Base-by-base conservation (phyloP, 2,797 vertebrate genomes). In the Spondyliosoma cantharus region DNA sequence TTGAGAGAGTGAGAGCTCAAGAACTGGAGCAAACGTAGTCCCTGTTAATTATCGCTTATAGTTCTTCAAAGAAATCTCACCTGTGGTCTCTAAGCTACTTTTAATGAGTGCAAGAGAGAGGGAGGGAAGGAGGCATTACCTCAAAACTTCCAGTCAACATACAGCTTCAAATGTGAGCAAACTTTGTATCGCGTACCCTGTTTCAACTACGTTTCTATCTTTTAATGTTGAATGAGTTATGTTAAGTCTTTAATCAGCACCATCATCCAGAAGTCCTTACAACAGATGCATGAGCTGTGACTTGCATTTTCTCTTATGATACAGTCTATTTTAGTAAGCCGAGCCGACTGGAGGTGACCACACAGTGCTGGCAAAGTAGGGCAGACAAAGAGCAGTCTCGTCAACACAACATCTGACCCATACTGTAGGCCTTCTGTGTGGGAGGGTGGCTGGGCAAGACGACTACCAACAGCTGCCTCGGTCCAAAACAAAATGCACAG, bases 401-500 rank as follows among this genome's bases (percentile, higher is more conserved):
- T 69, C 68, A 82, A 86, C 84, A 85, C 53, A 87, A 66, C 80
- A 71, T 84, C 85, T 86, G 87, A 94, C 89, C 90, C 87, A 37
- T 24, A 91, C 92, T 90, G 88, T 92, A 89, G 91, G 80, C 82
- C 91, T 86, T 92, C 89, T 95, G 93, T 94, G 91, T 92, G 88
- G 88, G 92, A 91, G 85, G 86, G 80, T 67, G 89, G 78, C 90
- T 82, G 89, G 84, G 81, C 85, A 76, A 86, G 91, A 93, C 66
- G 76, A 87, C 87, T 90, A 90, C 85, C 90, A 90, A 92, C 94
- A 95, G 94, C 93, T 95, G 94, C 91, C 91, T 82, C 78, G 61
- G 90, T 86, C 81, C 87, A 86, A 89, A 88, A 87, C 66, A 80
- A 89, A 91, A 87, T 58, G 83, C 83, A 87, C 71, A 74, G 22